Percentiles rank a stretch among this genome's conserved stretches.
phyloP scores from a whole-genome alignment of 2,888 invertebrate species.

The Nomada fucata region DNA sequence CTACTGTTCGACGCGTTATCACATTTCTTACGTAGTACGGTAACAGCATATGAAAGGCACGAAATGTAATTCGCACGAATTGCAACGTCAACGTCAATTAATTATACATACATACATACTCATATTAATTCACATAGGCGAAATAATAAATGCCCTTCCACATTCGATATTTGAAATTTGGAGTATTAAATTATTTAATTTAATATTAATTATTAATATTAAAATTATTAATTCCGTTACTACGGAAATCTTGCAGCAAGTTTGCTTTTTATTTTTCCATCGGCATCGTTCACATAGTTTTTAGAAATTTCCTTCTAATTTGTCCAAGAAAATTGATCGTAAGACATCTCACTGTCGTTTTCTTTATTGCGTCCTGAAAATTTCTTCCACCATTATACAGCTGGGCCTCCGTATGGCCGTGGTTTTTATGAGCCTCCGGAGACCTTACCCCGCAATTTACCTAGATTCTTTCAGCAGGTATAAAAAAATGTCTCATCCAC shows the following conservation, averaged over 20 bases:
- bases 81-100: background rate
- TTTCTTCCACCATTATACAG: slow-evolving; percentile 37
- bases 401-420: slow-evolving; percentile 37
- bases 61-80: slow-evolving; percentile 1
- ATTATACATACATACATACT: background rate
- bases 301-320: slow-evolving; percentile 1
- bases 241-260: background rate
- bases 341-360: slow-evolving; percentile 21
- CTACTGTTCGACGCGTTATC: slow-evolving; percentile 19
- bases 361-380: slow-evolving; percentile 40
- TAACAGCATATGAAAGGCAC: slow-evolving; percentile 13
- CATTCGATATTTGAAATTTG: too few species aligned
- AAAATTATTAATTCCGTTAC: too few species aligned
- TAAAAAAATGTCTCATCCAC: slow-evolving; percentile 38
- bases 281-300: background rate
- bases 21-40: slow-evolving; percentile 18
- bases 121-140: background rate
- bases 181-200: background rate
- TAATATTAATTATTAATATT: too few species aligned
- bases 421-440: slow-evolving; percentile 49
- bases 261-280: background rate
- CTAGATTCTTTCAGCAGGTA: slow-evolving; percentile 20
- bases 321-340: slow-evolving; percentile 10
- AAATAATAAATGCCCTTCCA: too few species aligned
- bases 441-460: slow-evolving; percentile 31